Conservation (phyloP, 2,113 vertebrate species). For the Pleuronectes platessa region DNA sequence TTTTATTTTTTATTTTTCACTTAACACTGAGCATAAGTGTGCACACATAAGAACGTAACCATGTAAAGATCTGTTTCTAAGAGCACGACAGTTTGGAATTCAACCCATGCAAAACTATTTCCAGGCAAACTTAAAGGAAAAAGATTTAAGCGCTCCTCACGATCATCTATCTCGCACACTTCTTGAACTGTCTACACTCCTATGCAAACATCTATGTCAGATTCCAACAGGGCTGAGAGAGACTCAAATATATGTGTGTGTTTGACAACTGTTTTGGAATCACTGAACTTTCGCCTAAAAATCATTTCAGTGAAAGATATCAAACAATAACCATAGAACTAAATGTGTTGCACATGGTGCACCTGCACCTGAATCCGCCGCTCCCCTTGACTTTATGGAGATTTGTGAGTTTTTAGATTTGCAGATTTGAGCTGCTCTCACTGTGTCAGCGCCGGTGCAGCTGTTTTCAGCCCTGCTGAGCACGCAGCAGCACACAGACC, state of each 20-base stretch:
- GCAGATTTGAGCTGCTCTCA: neutral
- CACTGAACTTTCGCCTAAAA: too few relatives aligned
- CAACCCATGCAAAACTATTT: neutral
- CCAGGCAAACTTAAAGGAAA: neutral
- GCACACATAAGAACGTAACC: neutral
- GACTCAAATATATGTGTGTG: too few relatives aligned
- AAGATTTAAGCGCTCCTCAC: neutral
- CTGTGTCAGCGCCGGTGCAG: neutral
- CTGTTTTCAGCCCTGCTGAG: neutral
- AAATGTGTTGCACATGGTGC: neutral
- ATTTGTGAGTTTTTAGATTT: neutral
- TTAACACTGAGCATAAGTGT: neutral
- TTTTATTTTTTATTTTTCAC: constrained; percentile 16
- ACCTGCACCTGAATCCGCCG: neutral
- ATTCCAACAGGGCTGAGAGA: too few relatives aligned
- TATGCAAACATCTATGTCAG: too few relatives aligned
- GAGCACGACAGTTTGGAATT: neutral
- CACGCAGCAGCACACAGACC: neutral
- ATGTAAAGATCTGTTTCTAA: neutral
- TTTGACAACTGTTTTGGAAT: too few relatives aligned
- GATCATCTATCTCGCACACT: too few relatives aligned
- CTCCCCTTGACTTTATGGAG: neutral
- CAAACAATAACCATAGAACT: neutral
- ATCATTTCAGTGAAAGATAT: neutral
- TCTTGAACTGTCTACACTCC: too few relatives aligned